These are phyloP conservation scores for Lasioglossum leucozonium DNA, from an alignment of 2,888 invertebrate species.

Conservation along the genomic window DNA sequence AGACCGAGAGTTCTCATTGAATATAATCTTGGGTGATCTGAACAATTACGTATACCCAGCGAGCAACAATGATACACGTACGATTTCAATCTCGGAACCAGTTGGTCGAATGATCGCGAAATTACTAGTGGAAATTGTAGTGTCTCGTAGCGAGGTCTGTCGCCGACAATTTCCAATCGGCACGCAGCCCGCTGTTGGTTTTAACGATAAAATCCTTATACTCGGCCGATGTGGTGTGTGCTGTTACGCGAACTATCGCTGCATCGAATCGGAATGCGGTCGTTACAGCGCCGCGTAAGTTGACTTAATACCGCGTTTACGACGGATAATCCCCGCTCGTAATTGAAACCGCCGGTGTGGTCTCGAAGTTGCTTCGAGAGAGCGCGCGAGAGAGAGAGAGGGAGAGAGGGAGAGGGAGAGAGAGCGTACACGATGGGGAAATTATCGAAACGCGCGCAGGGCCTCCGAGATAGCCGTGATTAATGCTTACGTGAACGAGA, in stretches of 20 bases:
- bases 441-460: conserved; percentile 15
- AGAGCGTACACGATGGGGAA: background rate
- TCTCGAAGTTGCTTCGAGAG: background rate
- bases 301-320: conserved; percentile 11
- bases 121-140: background rate
- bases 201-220: conserved; percentile 1
- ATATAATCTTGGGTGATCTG: background rate
- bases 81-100: background rate
- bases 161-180: background rate
- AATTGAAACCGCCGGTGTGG: conserved; percentile 29
- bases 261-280: background rate
- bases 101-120: background rate
- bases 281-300: background rate
- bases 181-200: background rate
- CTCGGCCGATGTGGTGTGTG: background rate
- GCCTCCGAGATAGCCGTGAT: conserved; percentile 17
- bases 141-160: background rate
- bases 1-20: too few species aligned
- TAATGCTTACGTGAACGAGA: background rate
- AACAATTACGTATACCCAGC: too few species aligned
- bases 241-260: background rate
- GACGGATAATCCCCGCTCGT: background rate
- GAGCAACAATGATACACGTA: background rate
- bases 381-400: background rate
- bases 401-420: background rate